Percentiles rank a stretch among this genome's conserved stretches.
Conservation (phyloP, 2,888 invertebrate species). For the Cacoxenus indagator region DNA sequence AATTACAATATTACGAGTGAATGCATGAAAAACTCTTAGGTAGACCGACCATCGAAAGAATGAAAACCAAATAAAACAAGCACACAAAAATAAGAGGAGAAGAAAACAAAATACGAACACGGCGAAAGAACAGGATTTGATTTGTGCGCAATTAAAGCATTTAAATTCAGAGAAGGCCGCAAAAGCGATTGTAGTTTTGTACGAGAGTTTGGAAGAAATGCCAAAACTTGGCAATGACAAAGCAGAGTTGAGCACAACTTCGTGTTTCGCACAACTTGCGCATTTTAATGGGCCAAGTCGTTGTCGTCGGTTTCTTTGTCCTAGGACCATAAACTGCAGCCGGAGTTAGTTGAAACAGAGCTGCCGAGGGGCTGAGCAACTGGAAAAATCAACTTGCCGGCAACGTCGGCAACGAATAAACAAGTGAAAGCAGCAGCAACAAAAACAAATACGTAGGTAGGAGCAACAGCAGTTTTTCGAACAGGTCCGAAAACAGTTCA, state of each 20-base stretch:
- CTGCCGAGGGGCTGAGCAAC: neutral
- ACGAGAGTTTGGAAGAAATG: neutral
- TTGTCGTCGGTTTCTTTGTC: neutral
- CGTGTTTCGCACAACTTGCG: slow-evolving; percentile 10
- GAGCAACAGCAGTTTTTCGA: neutral
- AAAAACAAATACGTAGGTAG: neutral
- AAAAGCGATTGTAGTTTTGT: neutral
- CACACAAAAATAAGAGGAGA: too few species aligned
- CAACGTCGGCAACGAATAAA: neutral
- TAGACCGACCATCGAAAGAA: neutral
- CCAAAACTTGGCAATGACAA: slow-evolving; percentile 7
- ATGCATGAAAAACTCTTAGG: too few species aligned
- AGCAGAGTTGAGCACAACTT: slow-evolving; percentile 5
- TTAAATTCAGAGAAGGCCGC: slow-evolving; percentile 7
- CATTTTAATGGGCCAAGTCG: slow-evolving; percentile 16
- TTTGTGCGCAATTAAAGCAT: slow-evolving; percentile 13
- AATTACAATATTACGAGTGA: too few species aligned
- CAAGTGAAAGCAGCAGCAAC: neutral
- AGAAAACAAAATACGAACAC: neutral
- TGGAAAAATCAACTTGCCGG: slow-evolving; percentile 16
- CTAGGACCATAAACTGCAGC: slow-evolving; percentile 8
- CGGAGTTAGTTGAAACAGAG: neutral
- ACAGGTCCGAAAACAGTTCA: slow-evolving; percentile 13
- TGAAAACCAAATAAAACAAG: neutral
- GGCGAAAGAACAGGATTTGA: neutral